Evolutionary conservation across 2,113 vertebrate species (phyloP).

Genomic region (Poeciliopsis occidentalis): DNA sequence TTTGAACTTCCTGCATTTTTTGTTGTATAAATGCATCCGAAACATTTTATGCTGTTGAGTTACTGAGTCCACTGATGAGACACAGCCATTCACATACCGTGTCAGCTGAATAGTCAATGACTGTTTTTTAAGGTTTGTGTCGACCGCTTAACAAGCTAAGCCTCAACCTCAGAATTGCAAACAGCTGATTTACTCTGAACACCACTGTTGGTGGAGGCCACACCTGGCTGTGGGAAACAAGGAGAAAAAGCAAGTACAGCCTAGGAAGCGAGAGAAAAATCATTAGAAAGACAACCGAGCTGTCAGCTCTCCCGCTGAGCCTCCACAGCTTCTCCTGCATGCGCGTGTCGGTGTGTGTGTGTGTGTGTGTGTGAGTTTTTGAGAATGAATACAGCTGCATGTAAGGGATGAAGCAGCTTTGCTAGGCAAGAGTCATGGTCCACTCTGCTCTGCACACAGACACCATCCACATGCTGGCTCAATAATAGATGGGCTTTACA

Average conservation of each 20-base stretch:
- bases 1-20: background rate
- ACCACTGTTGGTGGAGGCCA: slow-evolving; percentile 24
- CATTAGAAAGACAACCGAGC: slow-evolving; percentile 54
- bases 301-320: slow-evolving; percentile 63
- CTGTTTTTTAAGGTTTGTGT: slow-evolving; percentile 41
- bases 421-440: slow-evolving; percentile 30
- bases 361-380: slow-evolving; percentile 34
- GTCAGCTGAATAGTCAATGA: slow-evolving; percentile 10
- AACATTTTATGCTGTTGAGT: background rate
- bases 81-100: slow-evolving; percentile 21
- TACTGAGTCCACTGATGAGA: background rate
- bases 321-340: slow-evolving; percentile 15
- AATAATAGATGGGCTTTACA: slow-evolving; percentile 54
- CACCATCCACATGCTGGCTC: slow-evolving; percentile 29
- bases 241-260: slow-evolving; percentile 3
- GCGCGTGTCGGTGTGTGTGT: slow-evolving; percentile 22
- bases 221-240: slow-evolving; percentile 32
- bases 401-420: slow-evolving; percentile 40
- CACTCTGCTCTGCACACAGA: slow-evolving; percentile 36
- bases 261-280: slow-evolving; percentile 38
- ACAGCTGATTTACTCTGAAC: slow-evolving; percentile 44
- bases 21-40: background rate
- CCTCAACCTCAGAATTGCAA: slow-evolving; percentile 42
- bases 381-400: slow-evolving; percentile 44
- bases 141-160: slow-evolving; percentile 59